phyloP scores from a whole-genome alignment of 1,140 invertebrate species.

The Penaeus indicus region DNA sequence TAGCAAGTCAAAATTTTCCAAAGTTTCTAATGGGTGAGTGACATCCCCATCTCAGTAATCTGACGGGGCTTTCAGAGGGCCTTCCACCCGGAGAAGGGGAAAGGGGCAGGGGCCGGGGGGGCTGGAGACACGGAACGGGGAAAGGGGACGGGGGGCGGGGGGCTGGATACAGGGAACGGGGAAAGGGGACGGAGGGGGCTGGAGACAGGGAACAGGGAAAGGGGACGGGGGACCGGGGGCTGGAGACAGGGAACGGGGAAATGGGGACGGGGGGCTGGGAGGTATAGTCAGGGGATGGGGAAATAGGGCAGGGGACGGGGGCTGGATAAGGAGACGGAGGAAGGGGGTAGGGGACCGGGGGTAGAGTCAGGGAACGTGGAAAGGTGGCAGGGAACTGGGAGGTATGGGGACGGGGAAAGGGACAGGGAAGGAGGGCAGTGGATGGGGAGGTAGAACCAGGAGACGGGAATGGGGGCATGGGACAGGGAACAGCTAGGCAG shows the following conservation, averaged over 20 bases:
- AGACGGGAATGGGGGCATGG: too few species aligned
- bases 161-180: neutral
- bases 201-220: neutral
- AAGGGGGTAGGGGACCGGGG: neutral
- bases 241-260: too few species aligned
- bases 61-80: constrained; percentile 54
- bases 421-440: neutral
- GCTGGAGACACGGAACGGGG: neutral
- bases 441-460: neutral
- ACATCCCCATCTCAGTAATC: constrained; percentile 59
- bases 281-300: too few species aligned
- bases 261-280: neutral
- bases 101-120: neutral
- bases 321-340: neutral
- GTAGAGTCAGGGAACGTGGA: too few species aligned
- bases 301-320: too few species aligned
- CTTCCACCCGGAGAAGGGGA: neutral
- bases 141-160: neutral
- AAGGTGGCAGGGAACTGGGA: too few species aligned
- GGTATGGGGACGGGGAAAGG: neutral
- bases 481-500: too few species aligned
- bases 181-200: neutral
- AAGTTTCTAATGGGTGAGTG: constrained; percentile 62
- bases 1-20: constrained; percentile 62
- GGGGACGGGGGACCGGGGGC: neutral